A percentile compares a stretch with the other conserved stretches of the same genome.
These are phyloP conservation scores for Corythornis cristatus DNA, from an alignment of 2,113 vertebrate species.

Conservation along the genomic window DNA sequence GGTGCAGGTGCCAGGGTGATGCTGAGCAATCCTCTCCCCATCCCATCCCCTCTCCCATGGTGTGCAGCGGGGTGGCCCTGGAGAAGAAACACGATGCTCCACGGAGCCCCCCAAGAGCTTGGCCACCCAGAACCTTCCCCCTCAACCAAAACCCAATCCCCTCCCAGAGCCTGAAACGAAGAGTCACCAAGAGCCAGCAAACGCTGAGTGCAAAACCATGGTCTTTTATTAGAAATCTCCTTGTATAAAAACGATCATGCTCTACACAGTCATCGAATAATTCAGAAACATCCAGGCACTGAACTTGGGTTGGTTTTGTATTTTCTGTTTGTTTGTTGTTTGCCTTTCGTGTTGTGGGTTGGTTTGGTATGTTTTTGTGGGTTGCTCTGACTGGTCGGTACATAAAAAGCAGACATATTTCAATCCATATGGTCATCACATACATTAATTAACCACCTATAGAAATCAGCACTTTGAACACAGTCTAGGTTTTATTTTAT, in stretches of 20 bases:
- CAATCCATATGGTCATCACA: constrained; percentile 86
- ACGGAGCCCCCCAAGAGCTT: too few relatives aligned
- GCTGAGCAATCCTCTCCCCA: background rate
- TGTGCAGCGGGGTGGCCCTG: background rate
- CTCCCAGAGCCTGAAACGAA: background rate
- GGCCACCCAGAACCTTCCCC: background rate
- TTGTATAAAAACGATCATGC: constrained; percentile 98
- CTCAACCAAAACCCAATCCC: background rate
- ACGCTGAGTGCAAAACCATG: constrained; percentile 87
- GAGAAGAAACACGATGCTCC: background rate
- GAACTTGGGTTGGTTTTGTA: constrained; percentile 75
- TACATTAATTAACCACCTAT: constrained; percentile 90
- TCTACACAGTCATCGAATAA: constrained; percentile 87
- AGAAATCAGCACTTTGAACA: constrained; percentile 89
- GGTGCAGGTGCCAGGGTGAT: background rate
- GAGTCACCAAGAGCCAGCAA: constrained; percentile 51
- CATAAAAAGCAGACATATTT: constrained; percentile 88
- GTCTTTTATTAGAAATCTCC: constrained; percentile 97
- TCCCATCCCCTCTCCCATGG: background rate
- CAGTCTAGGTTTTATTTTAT: constrained; percentile 78
- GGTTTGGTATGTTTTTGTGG: constrained; percentile 35
- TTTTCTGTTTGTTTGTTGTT: background rate
- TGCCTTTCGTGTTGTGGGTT: too few relatives aligned
- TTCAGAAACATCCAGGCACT: constrained; percentile 98
- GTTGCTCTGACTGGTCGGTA: constrained; percentile 83